Base-by-base conservation (phyloP, 2,888 invertebrate genomes). In the Andrena trimmerana region DNA sequence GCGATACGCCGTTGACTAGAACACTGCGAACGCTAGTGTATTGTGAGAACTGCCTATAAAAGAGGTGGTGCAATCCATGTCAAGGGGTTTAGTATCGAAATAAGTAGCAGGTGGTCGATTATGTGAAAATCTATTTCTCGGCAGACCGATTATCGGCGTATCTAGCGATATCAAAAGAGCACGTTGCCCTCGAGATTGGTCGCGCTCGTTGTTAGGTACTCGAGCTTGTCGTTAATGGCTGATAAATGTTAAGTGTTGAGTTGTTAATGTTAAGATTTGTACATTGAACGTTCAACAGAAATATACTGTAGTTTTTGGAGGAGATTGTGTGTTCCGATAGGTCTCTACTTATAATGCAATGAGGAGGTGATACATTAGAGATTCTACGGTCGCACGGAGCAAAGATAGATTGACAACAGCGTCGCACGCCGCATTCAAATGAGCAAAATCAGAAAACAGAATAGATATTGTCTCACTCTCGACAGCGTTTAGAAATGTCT, bases 351-450 rank as follows among this genome's bases (percentile, higher is more conserved):
- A 27, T 24, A 57, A 57, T 20, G 24, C 10, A 57, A 24, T 13
- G 24, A 24, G 24, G 27, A 57, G 24, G 10, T 10, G 57, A 57
- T 24, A 10, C 24, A 57, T 57, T 27, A 27, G 27, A 57, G 24
- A 57, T 57, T 57, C 57, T 27, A 57, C 10, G 57, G 57, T 57
- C 57, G 57, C 57, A 27, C 24, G 57, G 57, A 57, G 57, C 57
- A 24, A 27, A 42, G 42, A 42, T 42, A 42, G 42, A 42, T 42
- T 42, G 42, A 27, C 20, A 57, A 24, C 8, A 10, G 24, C 24
- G 57, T 57, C 27, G 20, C 57, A 4, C 16, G 42, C 5, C 16
- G 42, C 42, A 42, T 42, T 42, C 24, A 57, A 57, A 57, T 57
- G 57, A 24, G 57, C 10, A 57, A 24, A 57, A 57, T 24, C 57